A percentile compares a stretch with the other conserved stretches of the same genome.
Evolutionary conservation across 2,888 invertebrate species (phyloP).

Genomic region (Apocheima hispidaria): DNA sequence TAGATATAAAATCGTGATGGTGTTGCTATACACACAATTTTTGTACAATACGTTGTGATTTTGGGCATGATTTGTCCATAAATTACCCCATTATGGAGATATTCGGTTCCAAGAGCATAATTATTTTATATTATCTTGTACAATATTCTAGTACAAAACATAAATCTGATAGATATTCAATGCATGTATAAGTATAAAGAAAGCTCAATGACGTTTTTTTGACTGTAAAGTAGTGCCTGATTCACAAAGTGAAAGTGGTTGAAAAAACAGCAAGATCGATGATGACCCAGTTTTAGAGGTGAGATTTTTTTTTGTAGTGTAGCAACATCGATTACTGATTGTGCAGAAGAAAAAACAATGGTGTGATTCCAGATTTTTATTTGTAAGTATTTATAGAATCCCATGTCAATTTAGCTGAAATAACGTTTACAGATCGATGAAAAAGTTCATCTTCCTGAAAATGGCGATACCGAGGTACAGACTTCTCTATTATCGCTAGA

Average conservation of each 20-base stretch:
- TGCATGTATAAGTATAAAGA: too few species aligned
- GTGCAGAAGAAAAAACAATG: conserved; percentile 86
- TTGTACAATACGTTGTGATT: background rate
- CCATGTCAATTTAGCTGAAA: conserved; percentile 75
- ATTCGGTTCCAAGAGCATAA: background rate
- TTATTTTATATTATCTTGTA: background rate
- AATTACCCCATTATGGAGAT: background rate
- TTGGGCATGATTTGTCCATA: background rate
- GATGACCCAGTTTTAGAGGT: conserved; percentile 70
- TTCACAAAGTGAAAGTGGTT: conserved; percentile 52
- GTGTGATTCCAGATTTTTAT: conserved; percentile 87
- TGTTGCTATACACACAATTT: background rate
- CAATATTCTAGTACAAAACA: background rate
- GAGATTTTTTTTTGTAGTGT: conserved; percentile 61
- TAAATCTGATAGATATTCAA: background rate
- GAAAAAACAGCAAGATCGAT: conserved; percentile 54
- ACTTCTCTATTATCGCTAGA: conserved; percentile 55
- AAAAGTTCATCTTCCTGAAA: conserved; percentile 59
- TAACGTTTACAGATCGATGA: conserved; percentile 67
- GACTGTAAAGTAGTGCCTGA: background rate
- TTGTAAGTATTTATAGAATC: conserved; percentile 86
- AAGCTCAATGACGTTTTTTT: background rate
- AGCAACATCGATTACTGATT: conserved; percentile 80
- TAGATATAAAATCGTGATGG: background rate
- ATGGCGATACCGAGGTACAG: conserved; percentile 69